These are phyloP conservation scores for Oceanodroma tethys DNA, from an alignment of 2,113 vertebrate species.

Conservation along the genomic window DNA sequence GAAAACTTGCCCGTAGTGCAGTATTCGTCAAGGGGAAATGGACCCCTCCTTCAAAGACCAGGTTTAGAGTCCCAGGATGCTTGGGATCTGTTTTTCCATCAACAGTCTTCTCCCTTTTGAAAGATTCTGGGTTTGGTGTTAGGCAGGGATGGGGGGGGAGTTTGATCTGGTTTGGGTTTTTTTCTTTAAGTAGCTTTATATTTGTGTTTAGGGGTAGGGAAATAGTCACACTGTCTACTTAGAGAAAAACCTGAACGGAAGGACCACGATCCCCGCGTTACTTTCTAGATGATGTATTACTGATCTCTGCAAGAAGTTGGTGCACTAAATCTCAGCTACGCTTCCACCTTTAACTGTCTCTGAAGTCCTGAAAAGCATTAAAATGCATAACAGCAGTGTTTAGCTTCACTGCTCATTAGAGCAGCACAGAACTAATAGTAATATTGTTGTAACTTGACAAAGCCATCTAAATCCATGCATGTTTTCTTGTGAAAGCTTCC, in stretches of 20 bases:
- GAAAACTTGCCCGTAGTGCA: neutral
- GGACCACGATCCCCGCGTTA: neutral
- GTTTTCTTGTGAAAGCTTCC: slow-evolving; percentile 72
- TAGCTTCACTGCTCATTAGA: slow-evolving; percentile 66
- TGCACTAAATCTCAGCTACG: neutral
- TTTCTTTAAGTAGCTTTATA: neutral
- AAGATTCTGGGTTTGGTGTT: neutral
- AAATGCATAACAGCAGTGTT: slow-evolving; percentile 53
- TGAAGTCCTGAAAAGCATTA: slow-evolving; percentile 43
- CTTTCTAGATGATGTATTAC: neutral
- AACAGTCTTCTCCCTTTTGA: neutral
- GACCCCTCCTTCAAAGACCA: neutral
- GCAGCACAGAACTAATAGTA: slow-evolving; percentile 70
- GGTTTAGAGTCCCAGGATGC: neutral
- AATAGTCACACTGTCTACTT: neutral
- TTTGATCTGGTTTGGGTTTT: neutral
- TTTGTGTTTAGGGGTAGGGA: neutral
- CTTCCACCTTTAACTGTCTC: neutral
- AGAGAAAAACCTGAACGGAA: neutral
- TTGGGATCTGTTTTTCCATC: neutral
- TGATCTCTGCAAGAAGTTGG: neutral
- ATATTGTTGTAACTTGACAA: slow-evolving; percentile 73
- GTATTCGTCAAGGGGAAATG: neutral
- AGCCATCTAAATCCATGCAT: slow-evolving; percentile 72
- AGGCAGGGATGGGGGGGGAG: neutral